These are phyloP conservation scores for Acholoe squamosa DNA, from an alignment of 2,888 invertebrate genomes.

Conservation along the genomic window DNA sequence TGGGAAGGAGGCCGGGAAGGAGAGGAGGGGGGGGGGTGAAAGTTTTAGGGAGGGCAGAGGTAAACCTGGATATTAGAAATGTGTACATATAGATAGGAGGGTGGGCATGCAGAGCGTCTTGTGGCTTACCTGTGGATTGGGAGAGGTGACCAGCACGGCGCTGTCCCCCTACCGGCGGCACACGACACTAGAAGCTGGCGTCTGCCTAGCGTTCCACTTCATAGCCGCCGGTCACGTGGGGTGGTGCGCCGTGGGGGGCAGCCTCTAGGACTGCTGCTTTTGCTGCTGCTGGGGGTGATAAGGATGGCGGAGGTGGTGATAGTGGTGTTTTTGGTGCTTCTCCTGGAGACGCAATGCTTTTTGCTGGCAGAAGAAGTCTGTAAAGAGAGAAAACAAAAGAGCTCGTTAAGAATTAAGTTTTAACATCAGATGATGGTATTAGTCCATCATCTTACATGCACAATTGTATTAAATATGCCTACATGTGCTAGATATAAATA, in stretches of 20 bases:
- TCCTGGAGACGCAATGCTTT: slow-evolving; percentile 2
- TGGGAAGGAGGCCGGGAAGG: too few relatives aligned
- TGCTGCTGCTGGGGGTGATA: background rate
- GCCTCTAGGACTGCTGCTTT: background rate
- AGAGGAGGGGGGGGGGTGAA: too few relatives aligned
- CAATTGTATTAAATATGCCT: too few relatives aligned
- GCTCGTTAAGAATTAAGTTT: too few relatives aligned
- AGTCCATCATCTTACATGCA: background rate
- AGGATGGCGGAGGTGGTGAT: background rate
- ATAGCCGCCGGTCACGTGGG: slow-evolving; percentile 21
- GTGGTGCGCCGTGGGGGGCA: background rate
- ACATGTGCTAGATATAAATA: too few relatives aligned
- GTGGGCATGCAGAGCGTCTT: background rate
- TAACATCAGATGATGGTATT: background rate
- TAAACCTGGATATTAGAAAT: too few relatives aligned
- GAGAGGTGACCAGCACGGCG: background rate
- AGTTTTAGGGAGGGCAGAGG: too few relatives aligned
- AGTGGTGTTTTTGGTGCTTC: background rate
- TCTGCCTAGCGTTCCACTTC: background rate
- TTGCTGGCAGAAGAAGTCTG: slow-evolving; percentile 36
- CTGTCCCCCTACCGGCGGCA: slow-evolving; percentile 26
- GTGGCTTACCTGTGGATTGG: background rate
- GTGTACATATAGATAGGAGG: background rate
- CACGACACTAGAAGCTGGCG: background rate
- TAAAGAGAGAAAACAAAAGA: background rate